Percentiles rank a stretch among this genome's conserved stretches.
phyloP scores from a whole-genome alignment of 2,888 invertebrate species.

The Calliscelio sp. region DNA sequence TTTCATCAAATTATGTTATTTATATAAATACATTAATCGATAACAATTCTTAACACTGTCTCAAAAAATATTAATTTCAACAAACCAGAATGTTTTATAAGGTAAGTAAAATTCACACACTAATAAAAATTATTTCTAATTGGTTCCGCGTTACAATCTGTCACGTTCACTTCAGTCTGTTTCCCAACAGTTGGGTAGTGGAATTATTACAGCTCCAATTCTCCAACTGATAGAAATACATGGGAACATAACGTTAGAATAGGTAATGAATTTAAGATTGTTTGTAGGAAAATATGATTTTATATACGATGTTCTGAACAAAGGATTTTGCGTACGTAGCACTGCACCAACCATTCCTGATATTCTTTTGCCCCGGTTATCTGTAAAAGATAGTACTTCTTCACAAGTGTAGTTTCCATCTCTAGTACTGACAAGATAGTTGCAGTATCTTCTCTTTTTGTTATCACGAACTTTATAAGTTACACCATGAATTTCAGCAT shows the following conservation, averaged over 20 bases:
- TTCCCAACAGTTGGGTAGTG: neutral
- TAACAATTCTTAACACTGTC: no score
- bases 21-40: no score
- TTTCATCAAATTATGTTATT: no score
- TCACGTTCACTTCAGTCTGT: no score
- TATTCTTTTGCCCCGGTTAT: neutral
- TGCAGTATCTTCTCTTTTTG: slow-evolving; percentile 12
- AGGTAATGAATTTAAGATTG: neutral
- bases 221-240: neutral
- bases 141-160: no score
- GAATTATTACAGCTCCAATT: neutral
- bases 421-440: neutral
- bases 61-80: no score
- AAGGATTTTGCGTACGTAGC: slow-evolving; percentile 3
- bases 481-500: slow-evolving; percentile 16
- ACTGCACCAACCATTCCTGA: slow-evolving; percentile 1
- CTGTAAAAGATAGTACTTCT: slow-evolving; percentile 19
- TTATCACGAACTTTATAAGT: slow-evolving; percentile 3
- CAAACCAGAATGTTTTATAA: no score
- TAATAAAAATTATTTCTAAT: no score
- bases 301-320: slow-evolving; percentile 15
- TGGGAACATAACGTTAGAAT: neutral
- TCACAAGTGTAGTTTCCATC: neutral
- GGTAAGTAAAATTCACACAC: no score
- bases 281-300: no score